Percentiles rank a stretch among this genome's conserved stretches.
Conservation (phyloP, 2,113 vertebrate genomes). For the Helogale parvula region DNA sequence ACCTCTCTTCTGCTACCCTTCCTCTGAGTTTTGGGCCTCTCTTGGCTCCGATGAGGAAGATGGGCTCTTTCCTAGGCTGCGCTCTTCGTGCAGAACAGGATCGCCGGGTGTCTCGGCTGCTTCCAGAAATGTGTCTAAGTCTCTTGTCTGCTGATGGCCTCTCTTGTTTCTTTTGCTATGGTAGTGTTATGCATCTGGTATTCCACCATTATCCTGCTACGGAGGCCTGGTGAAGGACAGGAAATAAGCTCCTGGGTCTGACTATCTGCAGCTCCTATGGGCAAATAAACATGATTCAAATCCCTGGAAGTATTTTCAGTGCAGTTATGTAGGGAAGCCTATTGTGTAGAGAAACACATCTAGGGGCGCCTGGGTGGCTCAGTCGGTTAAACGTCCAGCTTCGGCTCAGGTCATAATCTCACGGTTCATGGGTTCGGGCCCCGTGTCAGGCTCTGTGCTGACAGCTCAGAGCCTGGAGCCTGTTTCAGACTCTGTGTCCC, state of each 20-base stretch:
- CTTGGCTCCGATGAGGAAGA: background rate
- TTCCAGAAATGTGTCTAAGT: background rate
- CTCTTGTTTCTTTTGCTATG: background rate
- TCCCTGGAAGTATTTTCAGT: background rate
- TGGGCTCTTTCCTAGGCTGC: background rate
- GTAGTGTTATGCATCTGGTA: background rate
- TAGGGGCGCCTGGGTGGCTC: too few relatives aligned
- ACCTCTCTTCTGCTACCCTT: background rate
- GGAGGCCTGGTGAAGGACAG: background rate
- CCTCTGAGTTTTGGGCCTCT: background rate
- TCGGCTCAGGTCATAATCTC: too few relatives aligned
- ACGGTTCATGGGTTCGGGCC: too few relatives aligned
- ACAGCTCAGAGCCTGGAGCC: too few relatives aligned
- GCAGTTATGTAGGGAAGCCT: background rate
- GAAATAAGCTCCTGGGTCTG: background rate
- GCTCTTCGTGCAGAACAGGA: accelerated
- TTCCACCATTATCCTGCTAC: background rate
- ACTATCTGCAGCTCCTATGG: background rate
- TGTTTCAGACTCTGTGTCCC: too few relatives aligned
- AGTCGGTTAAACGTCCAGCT: too few relatives aligned
- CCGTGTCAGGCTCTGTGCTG: too few relatives aligned
- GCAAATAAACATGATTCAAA: background rate
- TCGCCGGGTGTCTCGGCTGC: background rate
- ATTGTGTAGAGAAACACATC: background rate
- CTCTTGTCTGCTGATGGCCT: background rate